Evolutionary conservation across 2,888 invertebrate genomes (phyloP), one percentile per base, ranked within the genome.

Genomic region (Merodon equestris): DNA sequence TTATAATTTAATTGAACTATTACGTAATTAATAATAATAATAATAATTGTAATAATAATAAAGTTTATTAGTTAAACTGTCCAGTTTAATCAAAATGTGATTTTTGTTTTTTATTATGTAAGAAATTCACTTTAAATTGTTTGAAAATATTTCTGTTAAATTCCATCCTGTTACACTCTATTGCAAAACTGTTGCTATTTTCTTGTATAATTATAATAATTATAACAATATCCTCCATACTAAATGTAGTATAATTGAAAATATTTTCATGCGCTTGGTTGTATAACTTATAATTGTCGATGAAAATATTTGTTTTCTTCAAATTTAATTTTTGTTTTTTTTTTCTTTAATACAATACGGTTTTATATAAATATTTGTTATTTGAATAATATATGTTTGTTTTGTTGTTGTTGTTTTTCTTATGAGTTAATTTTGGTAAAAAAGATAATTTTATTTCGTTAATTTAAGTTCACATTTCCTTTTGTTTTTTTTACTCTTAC

Each of bases 251-350:
- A 73, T 67, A 73, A 79, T 67, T 79, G 63, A 67, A 72, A 67
- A 67, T 72, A 61, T 71, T 76, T 60, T 61, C 38, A 48, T 72
- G 36, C 63, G 68, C 57, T 48, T 73, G 61, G 53, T 79, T 79
- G 79, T 79, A 74, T 73, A 79, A 74, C 79, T 73, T 74, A 79
- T 70, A 79, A 68, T 79, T 70, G 70, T 79, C 79, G 79, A 74
- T 74, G 74, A 58, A 79, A 79, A 79, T 79, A 79, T 79, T 73
- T 63, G 14, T 57, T 51, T 60, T 57, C 67, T 50, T 47, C 17
- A 12, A 36, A 56, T 63, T 56, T 70, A 12, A 67, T 27, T 7
- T 27, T 7, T 7, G 7, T 27, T 27, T 27, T 27, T 27, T 4
- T 27, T 7, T 27, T 27, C 27, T 27, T 73, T 79, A 79, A 79